Evolutionary conservation across 2,797 vertebrate species (phyloP).

Genomic region (Pseudochaenichthys georgianus): DNA sequence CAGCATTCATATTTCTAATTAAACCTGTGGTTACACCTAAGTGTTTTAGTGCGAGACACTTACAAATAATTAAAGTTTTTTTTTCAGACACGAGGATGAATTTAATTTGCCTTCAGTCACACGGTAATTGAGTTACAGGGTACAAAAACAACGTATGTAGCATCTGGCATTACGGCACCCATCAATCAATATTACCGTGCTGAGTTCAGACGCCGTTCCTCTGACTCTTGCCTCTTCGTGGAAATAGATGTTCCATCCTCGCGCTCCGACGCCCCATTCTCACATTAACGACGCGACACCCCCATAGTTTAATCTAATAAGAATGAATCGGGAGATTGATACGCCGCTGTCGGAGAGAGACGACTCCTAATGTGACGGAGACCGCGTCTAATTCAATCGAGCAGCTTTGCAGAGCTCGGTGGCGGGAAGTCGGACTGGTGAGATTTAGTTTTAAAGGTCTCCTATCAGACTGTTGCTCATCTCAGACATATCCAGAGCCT

Average conservation of each 20-base stretch:
- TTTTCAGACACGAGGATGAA: no score
- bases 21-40: not conserved
- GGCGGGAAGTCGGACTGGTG: constrained; percentile 39
- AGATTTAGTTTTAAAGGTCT: not conserved
- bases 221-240: constrained; percentile 68
- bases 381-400: constrained; percentile 70
- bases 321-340: constrained; percentile 81
- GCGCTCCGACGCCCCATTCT: constrained; percentile 65
- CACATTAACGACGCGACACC: constrained; percentile 77
- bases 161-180: constrained; percentile 19
- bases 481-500: no score
- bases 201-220: constrained; percentile 61
- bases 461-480: no score
- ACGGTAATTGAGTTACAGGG: no score
- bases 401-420: constrained; percentile 48
- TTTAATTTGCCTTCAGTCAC: no score
- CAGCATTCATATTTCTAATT: not conserved
- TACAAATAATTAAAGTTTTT: no score
- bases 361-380: constrained; percentile 69
- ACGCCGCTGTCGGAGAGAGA: constrained; percentile 64
- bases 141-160: no score
- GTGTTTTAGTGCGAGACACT: no score
- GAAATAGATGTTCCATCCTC: constrained; percentile 72
- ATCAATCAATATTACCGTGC: constrained; percentile 64
- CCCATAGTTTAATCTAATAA: constrained; percentile 77